Percentiles rank a stretch among this genome's conserved stretches.
These are phyloP conservation scores for Brassicogethes aeneus DNA, from an alignment of 2,888 invertebrate species.

Conservation along the genomic window DNA sequence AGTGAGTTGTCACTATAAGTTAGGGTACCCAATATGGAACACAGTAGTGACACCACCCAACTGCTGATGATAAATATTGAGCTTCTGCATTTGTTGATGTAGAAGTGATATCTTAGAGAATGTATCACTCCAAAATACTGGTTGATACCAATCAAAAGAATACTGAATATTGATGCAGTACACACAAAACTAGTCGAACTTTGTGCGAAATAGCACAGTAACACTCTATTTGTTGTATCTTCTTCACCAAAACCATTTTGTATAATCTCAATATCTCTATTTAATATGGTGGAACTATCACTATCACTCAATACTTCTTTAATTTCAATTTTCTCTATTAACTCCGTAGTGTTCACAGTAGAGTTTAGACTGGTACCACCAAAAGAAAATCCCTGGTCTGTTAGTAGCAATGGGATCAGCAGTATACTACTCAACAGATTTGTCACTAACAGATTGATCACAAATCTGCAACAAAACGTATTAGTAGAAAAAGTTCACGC, in stretches of 20 bases:
- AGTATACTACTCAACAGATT: conserved; percentile 44
- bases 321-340: conserved; percentile 3
- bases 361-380: conserved; percentile 13
- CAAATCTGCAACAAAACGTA: conserved; percentile 38
- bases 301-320: conserved; percentile 12
- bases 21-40: conserved; percentile 41
- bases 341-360: conserved; percentile 32
- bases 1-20: conserved; percentile 41
- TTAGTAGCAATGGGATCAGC: conserved; percentile 44
- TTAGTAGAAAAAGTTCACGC: not conserved
- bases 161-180: conserved; percentile 52
- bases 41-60: conserved; percentile 43
- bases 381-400: conserved; percentile 45
- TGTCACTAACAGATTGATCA: conserved; percentile 46
- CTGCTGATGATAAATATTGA: conserved; percentile 41
- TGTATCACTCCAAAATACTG: conserved; percentile 59
- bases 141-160: conserved; percentile 54
- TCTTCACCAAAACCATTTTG: not conserved
- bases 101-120: conserved; percentile 53
- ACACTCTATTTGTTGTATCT: not conserved
- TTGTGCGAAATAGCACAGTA: conserved; percentile 45
- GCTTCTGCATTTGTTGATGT: conserved; percentile 45
- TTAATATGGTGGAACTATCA: conserved; percentile 18
- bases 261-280: conserved; percentile 14
- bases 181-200: conserved; percentile 52